A percentile compares a stretch with the other conserved stretches of the same genome.
phyloP scores from a whole-genome alignment of 2,113 vertebrate genomes.

The Bostrychus sinensis region DNA sequence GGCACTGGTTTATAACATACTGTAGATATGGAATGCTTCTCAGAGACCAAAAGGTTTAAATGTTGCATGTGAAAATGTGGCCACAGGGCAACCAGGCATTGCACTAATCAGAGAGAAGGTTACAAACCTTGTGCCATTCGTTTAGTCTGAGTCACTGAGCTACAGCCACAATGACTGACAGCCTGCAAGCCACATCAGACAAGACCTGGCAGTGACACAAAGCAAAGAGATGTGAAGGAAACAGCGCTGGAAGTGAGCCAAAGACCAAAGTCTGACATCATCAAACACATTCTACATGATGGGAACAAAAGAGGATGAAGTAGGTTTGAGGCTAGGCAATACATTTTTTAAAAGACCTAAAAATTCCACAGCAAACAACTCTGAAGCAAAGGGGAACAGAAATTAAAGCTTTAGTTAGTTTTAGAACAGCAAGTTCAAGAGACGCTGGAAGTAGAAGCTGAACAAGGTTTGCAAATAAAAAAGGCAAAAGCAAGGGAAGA shows the following conservation, averaged over 20 bases:
- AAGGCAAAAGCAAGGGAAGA: constrained; percentile 30
- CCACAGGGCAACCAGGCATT: constrained; percentile 32
- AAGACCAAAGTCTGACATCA: constrained; percentile 47
- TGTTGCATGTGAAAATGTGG: constrained; percentile 9
- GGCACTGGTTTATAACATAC: neutral
- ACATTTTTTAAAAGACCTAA: constrained; percentile 14
- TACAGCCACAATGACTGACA: constrained; percentile 38
- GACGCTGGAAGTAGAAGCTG: constrained; percentile 7
- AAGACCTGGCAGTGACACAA: constrained; percentile 35
- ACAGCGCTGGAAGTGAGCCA: constrained; percentile 44
- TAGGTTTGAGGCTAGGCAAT: constrained; percentile 22
- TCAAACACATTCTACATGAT: constrained; percentile 15
- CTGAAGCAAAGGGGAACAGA: neutral
- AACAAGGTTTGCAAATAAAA: constrained; percentile 26
- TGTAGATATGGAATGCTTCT: neutral
- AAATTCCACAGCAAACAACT: neutral
- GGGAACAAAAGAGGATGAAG: neutral
- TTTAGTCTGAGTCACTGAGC: constrained; percentile 59
- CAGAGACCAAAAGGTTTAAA: constrained; percentile 5
- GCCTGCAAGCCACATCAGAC: constrained; percentile 59
- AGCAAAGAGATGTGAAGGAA: constrained; percentile 35
- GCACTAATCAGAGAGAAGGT: constrained; percentile 33
- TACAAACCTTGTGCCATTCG: constrained; percentile 42
- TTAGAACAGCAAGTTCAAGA: neutral
- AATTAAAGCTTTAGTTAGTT: neutral